Evolutionary conservation across 2,888 invertebrate genomes (phyloP).

Genomic region (Augochlorella aurata): DNA sequence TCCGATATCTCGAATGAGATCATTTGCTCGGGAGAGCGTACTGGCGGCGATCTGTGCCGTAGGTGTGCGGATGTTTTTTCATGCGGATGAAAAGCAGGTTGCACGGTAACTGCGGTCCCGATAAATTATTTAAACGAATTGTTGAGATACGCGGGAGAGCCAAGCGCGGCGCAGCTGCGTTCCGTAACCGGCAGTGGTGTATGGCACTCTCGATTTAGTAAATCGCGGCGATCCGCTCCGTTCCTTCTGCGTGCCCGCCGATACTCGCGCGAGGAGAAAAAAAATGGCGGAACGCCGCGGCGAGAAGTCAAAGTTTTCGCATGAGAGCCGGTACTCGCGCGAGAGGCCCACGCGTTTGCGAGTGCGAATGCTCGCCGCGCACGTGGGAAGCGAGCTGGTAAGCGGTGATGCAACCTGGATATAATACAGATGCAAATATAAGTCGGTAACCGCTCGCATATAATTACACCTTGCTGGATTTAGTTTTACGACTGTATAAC

Average conservation of each 20-base stretch:
- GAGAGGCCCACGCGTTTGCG: conserved; percentile 44
- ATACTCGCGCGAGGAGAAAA: background rate
- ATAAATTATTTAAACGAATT: conserved; percentile 50
- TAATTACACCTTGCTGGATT: conserved; percentile 33
- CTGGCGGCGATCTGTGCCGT: conserved; percentile 8
- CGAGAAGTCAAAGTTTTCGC: conserved; percentile 31
- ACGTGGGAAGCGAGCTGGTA: conserved; percentile 57
- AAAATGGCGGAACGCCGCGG: background rate
- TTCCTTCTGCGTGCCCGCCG: background rate
- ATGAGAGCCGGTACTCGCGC: background rate
- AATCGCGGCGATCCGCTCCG: conserved; percentile 6
- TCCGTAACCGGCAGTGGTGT: background rate
- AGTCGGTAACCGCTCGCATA: conserved; percentile 34
- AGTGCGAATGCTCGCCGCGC: conserved; percentile 11
- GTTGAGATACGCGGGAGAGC: conserved; percentile 8
- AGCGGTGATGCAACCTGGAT: conserved; percentile 57
- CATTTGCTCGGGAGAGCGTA: conserved; percentile 28
- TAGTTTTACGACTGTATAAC: conserved; percentile 33
- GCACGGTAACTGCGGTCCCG: conserved; percentile 18
- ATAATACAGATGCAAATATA: conserved; percentile 44
- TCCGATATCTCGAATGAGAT: conserved; percentile 50
- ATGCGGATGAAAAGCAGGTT: conserved; percentile 36
- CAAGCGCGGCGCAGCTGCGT: background rate
- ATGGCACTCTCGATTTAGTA: conserved; percentile 12
- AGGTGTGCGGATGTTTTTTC: conserved; percentile 39